Evolutionary conservation across 1,140 invertebrate genomes (phyloP).

Genomic region (Meloidogyne floridensis): DNA sequence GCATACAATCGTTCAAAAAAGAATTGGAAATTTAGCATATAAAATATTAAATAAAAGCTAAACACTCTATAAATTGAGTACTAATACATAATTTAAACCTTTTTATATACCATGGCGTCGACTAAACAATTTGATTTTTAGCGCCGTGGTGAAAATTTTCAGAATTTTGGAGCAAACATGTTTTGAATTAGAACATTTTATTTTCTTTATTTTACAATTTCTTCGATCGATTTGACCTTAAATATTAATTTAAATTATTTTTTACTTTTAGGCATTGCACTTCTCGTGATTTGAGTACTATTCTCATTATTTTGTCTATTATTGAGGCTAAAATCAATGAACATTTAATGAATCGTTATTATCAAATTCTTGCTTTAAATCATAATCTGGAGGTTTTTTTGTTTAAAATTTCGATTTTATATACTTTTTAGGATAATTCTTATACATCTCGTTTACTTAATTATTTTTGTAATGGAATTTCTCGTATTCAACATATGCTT

Average conservation of each 20-base stretch:
- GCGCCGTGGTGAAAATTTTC: too few species aligned
- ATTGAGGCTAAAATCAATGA: slow-evolving; percentile 33
- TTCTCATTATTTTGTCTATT: slow-evolving; percentile 23
- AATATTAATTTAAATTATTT: neutral
- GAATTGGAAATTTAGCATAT: too few species aligned
- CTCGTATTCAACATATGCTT: slow-evolving; percentile 24
- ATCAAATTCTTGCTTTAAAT: slow-evolving; percentile 15
- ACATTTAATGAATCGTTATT: slow-evolving; percentile 32
- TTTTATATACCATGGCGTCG: too few species aligned
- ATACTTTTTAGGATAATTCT: slow-evolving; percentile 14
- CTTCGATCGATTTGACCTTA: too few species aligned
- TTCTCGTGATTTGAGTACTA: slow-evolving; percentile 17
- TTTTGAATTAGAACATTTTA: too few species aligned
- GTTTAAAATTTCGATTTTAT: neutral
- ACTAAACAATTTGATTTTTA: too few species aligned
- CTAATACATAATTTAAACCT: too few species aligned
- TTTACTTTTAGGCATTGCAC: slow-evolving; percentile 28
- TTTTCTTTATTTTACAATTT: too few species aligned
- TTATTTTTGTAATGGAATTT: slow-evolving; percentile 22
- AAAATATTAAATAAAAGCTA: too few species aligned
- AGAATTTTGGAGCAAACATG: too few species aligned
- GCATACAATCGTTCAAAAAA: too few species aligned
- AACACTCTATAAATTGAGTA: too few species aligned
- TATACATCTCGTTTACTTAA: slow-evolving; percentile 32
- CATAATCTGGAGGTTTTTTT: slow-evolving; percentile 18